These are phyloP conservation scores for Gymnobelideus leadbeateri DNA, from an alignment of 2,113 vertebrate genomes.

Conservation along the genomic window DNA sequence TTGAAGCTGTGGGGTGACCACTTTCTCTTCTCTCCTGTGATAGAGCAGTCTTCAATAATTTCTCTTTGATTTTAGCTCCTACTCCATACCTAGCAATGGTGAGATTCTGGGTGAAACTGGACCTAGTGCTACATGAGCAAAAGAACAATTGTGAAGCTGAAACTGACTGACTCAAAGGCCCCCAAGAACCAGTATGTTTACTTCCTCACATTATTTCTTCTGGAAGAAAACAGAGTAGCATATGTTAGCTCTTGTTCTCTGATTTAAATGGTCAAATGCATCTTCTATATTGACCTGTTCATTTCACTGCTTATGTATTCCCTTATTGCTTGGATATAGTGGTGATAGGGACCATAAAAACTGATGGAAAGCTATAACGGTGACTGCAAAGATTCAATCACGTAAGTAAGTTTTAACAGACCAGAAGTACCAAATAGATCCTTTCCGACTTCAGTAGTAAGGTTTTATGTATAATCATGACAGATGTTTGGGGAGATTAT, in stretches of 20 bases:
- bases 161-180: neutral
- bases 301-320: neutral
- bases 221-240: neutral
- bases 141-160: conserved; percentile 24
- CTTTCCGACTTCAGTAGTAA: conserved; percentile 25
- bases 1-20: neutral
- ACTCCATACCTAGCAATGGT: conserved; percentile 33
- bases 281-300: conserved; percentile 34
- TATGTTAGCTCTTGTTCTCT: neutral
- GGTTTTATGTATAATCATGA: conserved; percentile 54
- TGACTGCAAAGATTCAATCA: neutral
- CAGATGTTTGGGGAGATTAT: conserved; percentile 63
- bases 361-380: accelerated
- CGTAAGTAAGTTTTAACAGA: neutral
- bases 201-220: conserved; percentile 3
- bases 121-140: conserved; percentile 17
- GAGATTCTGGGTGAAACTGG: conserved; percentile 44
- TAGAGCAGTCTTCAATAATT: neutral
- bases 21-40: neutral
- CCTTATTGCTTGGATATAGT: neutral
- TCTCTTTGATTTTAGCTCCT: conserved; percentile 19
- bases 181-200: neutral
- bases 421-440: conserved; percentile 11
- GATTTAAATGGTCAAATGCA: neutral
- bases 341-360: conserved; percentile 8